Conservation (phyloP, 2,797 vertebrate species). For the Onychomys torridus region DNA sequence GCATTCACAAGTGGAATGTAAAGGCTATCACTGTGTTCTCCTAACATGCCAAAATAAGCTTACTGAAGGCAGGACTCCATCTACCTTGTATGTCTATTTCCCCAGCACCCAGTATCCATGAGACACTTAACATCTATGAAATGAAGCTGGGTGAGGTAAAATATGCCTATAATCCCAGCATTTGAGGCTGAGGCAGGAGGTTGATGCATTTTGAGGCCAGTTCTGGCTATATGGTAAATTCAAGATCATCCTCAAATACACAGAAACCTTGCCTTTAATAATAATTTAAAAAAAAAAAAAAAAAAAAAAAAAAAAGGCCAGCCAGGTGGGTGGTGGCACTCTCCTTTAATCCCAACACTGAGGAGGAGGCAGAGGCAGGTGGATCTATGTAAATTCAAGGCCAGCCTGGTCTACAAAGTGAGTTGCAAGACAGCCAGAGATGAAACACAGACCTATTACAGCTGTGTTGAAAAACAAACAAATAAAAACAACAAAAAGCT, state of each 20-base stretch:
- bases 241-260: background rate
- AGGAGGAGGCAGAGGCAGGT: background rate
- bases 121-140: background rate
- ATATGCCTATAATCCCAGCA: background rate
- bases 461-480: background rate
- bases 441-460: background rate
- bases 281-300: background rate
- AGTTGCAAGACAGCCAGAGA: background rate
- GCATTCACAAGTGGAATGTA: conserved; percentile 9
- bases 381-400: background rate
- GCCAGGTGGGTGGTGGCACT: background rate
- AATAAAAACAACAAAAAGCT: background rate
- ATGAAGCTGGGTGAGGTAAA: background rate
- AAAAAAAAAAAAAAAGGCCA: background rate
- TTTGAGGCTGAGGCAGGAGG: background rate
- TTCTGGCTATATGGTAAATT: background rate
- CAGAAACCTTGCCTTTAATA: background rate
- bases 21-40: conserved; percentile 26
- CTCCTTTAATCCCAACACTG: background rate
- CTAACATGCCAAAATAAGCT: conserved; percentile 58
- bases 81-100: background rate
- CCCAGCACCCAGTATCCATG: background rate
- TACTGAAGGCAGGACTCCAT: background rate
- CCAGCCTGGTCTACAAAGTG: background rate
- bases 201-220: background rate